Evolutionary conservation across 2,797 vertebrate species (phyloP).

Genomic region (Novumbra hubbsi): DNA sequence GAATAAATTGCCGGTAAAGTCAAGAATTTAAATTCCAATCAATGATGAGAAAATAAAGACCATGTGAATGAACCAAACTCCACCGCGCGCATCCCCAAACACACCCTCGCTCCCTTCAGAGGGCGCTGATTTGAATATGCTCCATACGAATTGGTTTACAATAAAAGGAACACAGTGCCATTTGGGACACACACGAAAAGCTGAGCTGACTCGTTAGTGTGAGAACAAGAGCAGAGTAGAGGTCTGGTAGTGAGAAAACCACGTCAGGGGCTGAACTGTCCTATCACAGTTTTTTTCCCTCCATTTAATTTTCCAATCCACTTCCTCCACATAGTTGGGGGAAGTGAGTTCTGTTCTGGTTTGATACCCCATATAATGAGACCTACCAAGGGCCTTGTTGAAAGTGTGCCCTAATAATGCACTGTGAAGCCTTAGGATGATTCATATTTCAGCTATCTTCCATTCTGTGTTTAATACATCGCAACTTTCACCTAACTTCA

Average conservation of each 20-base stretch:
- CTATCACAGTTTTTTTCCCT: constrained; percentile 74
- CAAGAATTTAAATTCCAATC: not conserved
- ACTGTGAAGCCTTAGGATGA: constrained; percentile 72
- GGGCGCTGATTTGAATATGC: not conserved
- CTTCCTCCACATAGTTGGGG: constrained; percentile 82
- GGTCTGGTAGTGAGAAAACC: constrained; percentile 65
- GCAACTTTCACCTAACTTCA: constrained; percentile 47
- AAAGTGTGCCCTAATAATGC: constrained; percentile 83
- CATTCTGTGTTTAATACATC: constrained; percentile 70
- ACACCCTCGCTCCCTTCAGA: not conserved
- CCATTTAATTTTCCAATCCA: constrained; percentile 86
- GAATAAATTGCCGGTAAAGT: not conserved
- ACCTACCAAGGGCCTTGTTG: constrained; percentile 83
- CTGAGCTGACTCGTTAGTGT: constrained; percentile 74
- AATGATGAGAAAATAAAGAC: constrained; percentile 50
- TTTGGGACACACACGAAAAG: constrained; percentile 21
- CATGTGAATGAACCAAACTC: constrained; percentile 75
- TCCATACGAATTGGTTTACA: not conserved
- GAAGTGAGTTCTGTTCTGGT: constrained; percentile 87
- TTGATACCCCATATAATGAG: constrained; percentile 87
- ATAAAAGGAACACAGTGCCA: not conserved
- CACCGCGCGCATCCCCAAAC: not conserved
- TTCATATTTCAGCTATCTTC: constrained; percentile 69
- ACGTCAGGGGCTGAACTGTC: constrained; percentile 73
- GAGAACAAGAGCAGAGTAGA: constrained; percentile 48